phyloP scores from a whole-genome alignment of 2,797 vertebrate species.

The Sebastes minor region DNA sequence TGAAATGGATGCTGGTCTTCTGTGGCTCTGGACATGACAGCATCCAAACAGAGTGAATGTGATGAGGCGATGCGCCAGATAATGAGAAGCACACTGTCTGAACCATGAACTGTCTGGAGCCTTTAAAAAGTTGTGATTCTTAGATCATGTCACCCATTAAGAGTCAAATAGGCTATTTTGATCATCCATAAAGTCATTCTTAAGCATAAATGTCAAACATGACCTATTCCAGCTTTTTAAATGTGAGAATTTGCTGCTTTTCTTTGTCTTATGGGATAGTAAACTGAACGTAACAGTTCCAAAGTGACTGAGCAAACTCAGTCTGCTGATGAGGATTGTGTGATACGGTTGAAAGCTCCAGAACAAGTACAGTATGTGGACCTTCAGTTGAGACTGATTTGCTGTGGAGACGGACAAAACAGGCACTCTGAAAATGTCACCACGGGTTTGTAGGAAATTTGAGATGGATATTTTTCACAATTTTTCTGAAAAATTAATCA shows the following conservation, averaged over 20 bases:
- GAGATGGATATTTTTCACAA: too few species aligned
- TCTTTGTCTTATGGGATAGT: background rate
- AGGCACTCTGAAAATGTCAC: fast-evolving
- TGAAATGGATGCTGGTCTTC: slow-evolving; percentile 15
- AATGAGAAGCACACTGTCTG: background rate
- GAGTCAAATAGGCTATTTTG: background rate
- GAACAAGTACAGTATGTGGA: background rate
- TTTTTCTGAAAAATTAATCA: background rate
- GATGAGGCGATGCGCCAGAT: slow-evolving; percentile 4
- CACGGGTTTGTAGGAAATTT: too few species aligned
- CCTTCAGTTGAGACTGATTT: background rate
- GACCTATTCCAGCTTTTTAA: background rate
- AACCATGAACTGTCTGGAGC: background rate
- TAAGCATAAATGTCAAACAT: background rate
- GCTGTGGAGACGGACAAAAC: background rate
- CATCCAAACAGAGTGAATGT: slow-evolving; percentile 8
- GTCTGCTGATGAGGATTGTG: too few species aligned
- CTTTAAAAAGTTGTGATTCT: background rate
- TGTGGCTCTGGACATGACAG: slow-evolving; percentile 4
- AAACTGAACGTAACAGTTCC: too few species aligned
- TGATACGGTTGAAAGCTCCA: background rate
- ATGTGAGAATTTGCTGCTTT: background rate
- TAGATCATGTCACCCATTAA: background rate
- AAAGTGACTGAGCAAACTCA: too few species aligned
- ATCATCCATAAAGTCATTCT: background rate